phyloP scores from a whole-genome alignment of 2,888 invertebrate species.

The Frankliniella intonsa region DNA sequence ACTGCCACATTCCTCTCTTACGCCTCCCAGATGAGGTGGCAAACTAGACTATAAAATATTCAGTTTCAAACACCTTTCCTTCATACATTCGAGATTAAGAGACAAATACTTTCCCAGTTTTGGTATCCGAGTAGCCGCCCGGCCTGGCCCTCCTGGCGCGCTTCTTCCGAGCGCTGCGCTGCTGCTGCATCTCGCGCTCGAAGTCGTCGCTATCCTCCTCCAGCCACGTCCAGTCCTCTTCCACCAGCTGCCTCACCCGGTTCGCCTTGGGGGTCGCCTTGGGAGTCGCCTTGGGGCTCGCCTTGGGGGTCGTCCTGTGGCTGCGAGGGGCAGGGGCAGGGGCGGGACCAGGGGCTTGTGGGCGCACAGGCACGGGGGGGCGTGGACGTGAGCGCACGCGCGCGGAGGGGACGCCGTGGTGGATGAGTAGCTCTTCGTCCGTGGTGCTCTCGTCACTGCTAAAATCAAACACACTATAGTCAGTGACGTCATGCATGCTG shows the following conservation, averaged over 20 bases:
- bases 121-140: not conserved
- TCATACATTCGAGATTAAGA: no score
- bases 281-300: no score
- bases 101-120: not conserved
- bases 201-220: conserved; percentile 14
- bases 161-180: conserved; percentile 3
- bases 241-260: not conserved
- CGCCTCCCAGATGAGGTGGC: not conserved
- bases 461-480: conserved; percentile 27
- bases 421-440: conserved; percentile 19
- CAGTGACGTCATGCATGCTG: conserved; percentile 24
- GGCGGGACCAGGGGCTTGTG: not conserved
- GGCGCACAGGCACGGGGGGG: not conserved
- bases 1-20: not conserved
- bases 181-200: not conserved
- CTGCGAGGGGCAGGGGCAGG: not conserved
- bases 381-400: not conserved
- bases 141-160: not conserved
- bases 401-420: not conserved
- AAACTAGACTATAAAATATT: no score
- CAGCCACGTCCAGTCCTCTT: conserved; percentile 22
- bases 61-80: no score
- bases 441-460: conserved; percentile 24
- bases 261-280: no score
- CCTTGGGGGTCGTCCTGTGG: no score